Conservation (phyloP, 2,888 invertebrate species). For the Hanleya hanleyi region DNA sequence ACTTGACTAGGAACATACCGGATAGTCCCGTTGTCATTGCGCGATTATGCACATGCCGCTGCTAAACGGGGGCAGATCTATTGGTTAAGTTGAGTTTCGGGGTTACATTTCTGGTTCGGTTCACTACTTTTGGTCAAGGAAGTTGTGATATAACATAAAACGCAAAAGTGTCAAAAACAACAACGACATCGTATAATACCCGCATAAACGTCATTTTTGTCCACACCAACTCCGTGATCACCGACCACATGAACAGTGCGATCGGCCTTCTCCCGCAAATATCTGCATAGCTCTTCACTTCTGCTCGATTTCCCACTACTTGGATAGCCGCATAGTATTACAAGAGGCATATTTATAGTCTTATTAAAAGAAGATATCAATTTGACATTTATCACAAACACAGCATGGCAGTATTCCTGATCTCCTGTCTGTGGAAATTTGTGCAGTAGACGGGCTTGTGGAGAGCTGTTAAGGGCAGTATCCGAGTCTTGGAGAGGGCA, state of each 20-base stretch:
- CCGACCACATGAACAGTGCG: conserved; percentile 85
- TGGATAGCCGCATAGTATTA: conserved; percentile 90
- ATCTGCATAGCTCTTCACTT: conserved; percentile 81
- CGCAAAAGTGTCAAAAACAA: background rate
- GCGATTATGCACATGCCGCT: no score
- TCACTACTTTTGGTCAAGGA: background rate
- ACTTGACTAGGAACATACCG: no score
- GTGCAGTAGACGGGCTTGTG: no score
- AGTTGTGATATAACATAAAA: background rate
- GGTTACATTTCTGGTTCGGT: background rate
- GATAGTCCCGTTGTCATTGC: no score
- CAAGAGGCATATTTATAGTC: conserved; percentile 89
- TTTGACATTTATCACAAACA: no score
- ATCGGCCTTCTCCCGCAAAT: conserved; percentile 77
- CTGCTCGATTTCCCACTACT: conserved; percentile 90
- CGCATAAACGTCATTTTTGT: conserved; percentile 83
- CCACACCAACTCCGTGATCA: conserved; percentile 81
- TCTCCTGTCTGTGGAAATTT: no score
- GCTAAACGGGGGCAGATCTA: no score
- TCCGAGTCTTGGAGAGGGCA: no score
- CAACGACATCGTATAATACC: conserved; percentile 72
- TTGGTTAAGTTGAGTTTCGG: no score
- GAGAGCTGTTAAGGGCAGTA: no score
- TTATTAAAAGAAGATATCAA: no score
- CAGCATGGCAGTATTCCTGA: no score